phyloP scores from a whole-genome alignment of 2,797 vertebrate species.

The Periparus ater region DNA sequence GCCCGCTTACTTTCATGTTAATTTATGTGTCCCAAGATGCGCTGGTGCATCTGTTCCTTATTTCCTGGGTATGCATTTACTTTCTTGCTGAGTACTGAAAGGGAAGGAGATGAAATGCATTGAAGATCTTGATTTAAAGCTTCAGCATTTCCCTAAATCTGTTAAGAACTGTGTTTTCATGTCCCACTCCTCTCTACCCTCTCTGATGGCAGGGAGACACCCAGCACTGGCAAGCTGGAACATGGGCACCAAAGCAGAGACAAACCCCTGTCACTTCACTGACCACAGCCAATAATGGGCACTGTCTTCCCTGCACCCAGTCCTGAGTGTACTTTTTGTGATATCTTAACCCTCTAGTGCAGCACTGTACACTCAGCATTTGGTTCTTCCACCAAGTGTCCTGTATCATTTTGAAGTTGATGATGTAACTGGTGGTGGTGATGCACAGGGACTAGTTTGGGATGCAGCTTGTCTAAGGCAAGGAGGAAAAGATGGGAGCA shows the following conservation, averaged over 20 bases:
- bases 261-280: neutral
- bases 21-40: conserved; percentile 26
- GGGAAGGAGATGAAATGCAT: conserved; percentile 42
- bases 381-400: neutral
- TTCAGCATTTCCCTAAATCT: conserved; percentile 22
- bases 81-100: conserved; percentile 34
- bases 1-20: neutral
- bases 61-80: conserved; percentile 56
- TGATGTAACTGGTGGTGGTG: neutral
- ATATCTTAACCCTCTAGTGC: neutral
- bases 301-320: neutral
- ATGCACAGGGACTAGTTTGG: neutral
- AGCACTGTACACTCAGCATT: neutral
- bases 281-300: neutral
- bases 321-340: neutral
- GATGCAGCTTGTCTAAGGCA: neutral
- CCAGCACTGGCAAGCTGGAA: neutral
- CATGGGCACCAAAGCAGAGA: neutral
- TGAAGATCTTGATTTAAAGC: conserved; percentile 56
- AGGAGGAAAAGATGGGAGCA: neutral
- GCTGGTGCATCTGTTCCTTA: conserved; percentile 40
- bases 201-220: neutral
- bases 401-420: neutral
- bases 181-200: neutral
- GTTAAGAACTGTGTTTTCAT: neutral